These are phyloP conservation scores for Odontamblyopus lacepedii DNA, from an alignment of 2,797 vertebrate genomes.

Conservation along the genomic window DNA sequence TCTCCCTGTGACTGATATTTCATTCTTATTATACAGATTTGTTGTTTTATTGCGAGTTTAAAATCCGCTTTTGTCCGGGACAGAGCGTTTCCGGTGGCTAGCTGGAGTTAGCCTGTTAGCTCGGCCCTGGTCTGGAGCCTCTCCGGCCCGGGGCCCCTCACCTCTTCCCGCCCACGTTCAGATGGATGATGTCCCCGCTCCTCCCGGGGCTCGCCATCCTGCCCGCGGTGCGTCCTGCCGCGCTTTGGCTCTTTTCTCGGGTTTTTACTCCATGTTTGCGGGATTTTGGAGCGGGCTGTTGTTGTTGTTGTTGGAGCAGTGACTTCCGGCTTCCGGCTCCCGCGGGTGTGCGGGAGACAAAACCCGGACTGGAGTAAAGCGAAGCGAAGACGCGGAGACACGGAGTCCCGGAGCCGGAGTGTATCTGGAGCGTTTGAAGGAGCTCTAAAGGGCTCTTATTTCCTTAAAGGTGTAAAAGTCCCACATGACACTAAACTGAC, in stretches of 20 bases:
- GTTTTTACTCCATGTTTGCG: constrained; percentile 40
- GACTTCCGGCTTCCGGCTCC: neutral
- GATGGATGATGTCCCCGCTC: constrained; percentile 83
- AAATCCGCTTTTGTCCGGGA: rapidly evolving
- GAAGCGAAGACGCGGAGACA: neutral
- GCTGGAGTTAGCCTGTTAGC: constrained; percentile 12
- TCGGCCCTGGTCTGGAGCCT: constrained; percentile 3
- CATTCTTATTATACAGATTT: neutral
- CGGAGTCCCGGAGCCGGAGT: neutral
- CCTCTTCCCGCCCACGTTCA: constrained; percentile 86
- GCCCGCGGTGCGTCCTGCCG: rapidly evolving
- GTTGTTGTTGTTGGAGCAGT: neutral
- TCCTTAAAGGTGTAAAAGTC: no score
- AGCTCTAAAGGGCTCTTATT: no score
- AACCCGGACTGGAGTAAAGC: neutral
- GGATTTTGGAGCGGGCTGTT: neutral
- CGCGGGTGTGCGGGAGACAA: neutral
- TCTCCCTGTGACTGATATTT: neutral
- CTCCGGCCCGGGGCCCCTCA: constrained; percentile 32
- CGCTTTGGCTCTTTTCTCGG: neutral
- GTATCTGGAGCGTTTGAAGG: no score
- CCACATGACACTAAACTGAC: no score
- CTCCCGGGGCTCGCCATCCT: constrained; percentile 51
- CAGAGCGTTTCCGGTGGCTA: constrained; percentile 12
- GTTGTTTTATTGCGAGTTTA: neutral